Percentiles rank a stretch among this genome's conserved stretches.
These are phyloP conservation scores for Sebastes iracundus DNA, from an alignment of 2,797 vertebrate species.

Conservation along the genomic window DNA sequence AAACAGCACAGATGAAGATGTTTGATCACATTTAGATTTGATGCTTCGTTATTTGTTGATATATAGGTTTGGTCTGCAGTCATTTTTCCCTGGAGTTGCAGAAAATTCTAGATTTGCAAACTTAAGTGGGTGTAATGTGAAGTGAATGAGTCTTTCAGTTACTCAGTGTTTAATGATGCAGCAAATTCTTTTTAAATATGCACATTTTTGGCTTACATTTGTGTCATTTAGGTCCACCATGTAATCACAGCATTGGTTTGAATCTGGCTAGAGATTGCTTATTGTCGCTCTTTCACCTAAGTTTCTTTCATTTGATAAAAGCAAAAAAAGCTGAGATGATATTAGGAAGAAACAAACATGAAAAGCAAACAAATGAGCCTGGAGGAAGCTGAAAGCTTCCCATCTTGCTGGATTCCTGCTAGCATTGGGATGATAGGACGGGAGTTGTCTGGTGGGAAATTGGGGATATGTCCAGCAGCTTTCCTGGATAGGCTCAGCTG, in stretches of 20 bases:
- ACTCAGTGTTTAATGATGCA: background rate
- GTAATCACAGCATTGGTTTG: background rate
- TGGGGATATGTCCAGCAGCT: background rate
- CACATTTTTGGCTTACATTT: background rate
- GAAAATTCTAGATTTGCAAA: background rate
- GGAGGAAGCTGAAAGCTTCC: background rate
- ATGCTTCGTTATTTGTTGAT: background rate
- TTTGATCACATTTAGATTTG: background rate
- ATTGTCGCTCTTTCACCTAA: background rate
- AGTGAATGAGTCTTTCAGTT: background rate
- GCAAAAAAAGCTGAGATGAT: background rate
- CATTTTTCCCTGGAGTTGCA: background rate
- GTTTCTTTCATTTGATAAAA: background rate
- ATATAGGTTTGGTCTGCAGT: background rate
- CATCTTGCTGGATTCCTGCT: background rate
- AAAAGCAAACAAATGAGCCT: background rate
- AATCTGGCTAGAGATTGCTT: background rate
- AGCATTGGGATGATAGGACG: background rate
- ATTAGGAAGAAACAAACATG: background rate
- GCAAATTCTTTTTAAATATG: background rate
- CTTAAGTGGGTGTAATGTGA: background rate
- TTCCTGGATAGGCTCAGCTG: conserved; percentile 1
- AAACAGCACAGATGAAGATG: background rate
- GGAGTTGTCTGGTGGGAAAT: conserved; percentile 1
- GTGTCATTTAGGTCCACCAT: background rate